Evolutionary conservation across 2,113 vertebrate genomes (phyloP).

Genomic region (Vidua chalybeata): DNA sequence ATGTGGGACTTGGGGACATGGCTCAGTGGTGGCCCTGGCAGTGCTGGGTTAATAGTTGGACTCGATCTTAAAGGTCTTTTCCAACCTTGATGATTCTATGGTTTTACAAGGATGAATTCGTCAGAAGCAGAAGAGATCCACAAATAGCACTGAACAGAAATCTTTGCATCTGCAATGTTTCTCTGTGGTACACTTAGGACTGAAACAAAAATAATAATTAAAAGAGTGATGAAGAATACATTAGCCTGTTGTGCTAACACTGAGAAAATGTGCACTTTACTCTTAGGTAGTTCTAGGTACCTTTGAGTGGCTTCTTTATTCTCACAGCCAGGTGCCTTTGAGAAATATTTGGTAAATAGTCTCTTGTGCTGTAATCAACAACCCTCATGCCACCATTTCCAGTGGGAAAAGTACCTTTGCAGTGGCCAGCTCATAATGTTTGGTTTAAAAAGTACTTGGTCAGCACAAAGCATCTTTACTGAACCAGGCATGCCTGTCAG

Average conservation of each 20-base stretch:
- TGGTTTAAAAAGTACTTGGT: slow-evolving; percentile 25
- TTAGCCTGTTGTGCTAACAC: not conserved
- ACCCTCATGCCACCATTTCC: slow-evolving; percentile 33
- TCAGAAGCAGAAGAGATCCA: not conserved
- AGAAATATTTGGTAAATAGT: slow-evolving; percentile 45
- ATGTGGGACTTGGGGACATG: not conserved
- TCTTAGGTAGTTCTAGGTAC: not conserved
- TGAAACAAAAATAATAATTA: not conserved
- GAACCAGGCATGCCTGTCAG: not conserved
- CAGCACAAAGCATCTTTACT: slow-evolving; percentile 32
- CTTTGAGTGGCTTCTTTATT: not conserved
- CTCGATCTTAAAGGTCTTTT: not conserved
- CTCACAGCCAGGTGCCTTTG: not conserved
- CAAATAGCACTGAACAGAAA: not conserved
- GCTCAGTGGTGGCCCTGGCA: not conserved
- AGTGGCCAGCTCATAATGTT: slow-evolving; percentile 17
- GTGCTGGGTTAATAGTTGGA: not conserved
- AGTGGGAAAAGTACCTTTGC: slow-evolving; percentile 21
- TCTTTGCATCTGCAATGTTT: not conserved
- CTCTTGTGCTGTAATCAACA: slow-evolving; percentile 26
- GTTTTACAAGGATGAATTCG: not conserved
- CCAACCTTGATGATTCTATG: not conserved
- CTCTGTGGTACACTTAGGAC: not conserved
- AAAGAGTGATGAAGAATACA: not conserved
- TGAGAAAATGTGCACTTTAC: not conserved